A percentile compares a stretch with the other conserved stretches of the same genome.
Evolutionary conservation across 2,888 invertebrate species (phyloP).

Genomic region (Drosophila demipolita): DNA sequence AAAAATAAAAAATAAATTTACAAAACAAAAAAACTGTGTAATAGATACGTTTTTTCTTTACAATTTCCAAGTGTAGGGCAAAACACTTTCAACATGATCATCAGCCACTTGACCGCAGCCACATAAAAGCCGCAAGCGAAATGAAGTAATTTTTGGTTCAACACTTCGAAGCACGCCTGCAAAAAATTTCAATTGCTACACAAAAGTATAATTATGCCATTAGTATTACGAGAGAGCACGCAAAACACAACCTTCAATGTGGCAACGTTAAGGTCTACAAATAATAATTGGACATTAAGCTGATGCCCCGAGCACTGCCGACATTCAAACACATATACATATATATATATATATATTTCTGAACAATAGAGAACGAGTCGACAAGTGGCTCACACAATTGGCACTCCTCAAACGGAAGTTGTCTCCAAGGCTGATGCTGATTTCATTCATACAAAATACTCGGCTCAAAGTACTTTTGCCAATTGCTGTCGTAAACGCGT

Average conservation of each 20-base stretch:
- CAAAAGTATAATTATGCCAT: constrained; percentile 65
- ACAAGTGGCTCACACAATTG: constrained; percentile 57
- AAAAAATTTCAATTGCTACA: constrained; percentile 48
- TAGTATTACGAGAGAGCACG: constrained; percentile 41
- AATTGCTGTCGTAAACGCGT: constrained; percentile 39
- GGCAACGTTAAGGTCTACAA: constrained; percentile 51
- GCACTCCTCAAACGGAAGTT: constrained; percentile 62
- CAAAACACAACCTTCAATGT: constrained; percentile 38
- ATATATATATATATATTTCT: background rate
- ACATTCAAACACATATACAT: constrained; percentile 9
- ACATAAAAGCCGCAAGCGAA: constrained; percentile 37
- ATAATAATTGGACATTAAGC: constrained; percentile 73
- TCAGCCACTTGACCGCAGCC: constrained; percentile 62
- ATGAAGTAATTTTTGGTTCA: constrained; percentile 51
- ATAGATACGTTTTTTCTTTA: constrained; percentile 16
- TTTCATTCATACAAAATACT: background rate
- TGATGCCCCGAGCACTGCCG: constrained; percentile 35
- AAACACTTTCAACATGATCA: constrained; percentile 39
- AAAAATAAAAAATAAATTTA: background rate
- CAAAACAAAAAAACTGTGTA: constrained; percentile 4
- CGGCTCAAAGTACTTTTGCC: constrained; percentile 55
- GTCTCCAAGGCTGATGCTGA: constrained; percentile 44
- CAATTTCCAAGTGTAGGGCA: constrained; percentile 34
- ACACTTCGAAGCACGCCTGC: constrained; percentile 35
- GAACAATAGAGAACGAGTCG: constrained; percentile 37